These are phyloP conservation scores for Quadriops clusia DNA, from an alignment of 2,888 invertebrate species.

Conservation along the genomic window DNA sequence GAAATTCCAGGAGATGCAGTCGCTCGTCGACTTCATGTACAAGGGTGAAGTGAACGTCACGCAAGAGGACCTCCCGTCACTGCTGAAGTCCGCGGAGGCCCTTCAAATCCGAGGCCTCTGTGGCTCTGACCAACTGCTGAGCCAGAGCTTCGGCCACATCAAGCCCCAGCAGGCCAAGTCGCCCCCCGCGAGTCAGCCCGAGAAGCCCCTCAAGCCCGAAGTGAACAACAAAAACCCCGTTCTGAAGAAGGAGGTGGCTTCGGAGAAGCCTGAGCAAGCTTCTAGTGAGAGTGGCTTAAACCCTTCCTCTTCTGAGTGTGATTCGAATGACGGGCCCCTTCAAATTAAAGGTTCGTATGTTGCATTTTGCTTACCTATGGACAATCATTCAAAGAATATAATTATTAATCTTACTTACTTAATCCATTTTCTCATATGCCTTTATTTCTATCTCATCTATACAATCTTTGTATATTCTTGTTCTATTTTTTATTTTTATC, in stretches of 20 bases:
- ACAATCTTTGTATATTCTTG: no score
- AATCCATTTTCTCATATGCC: no score
- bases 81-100: constrained; percentile 75
- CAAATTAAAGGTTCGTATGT: constrained; percentile 3
- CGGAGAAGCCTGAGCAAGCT: constrained; percentile 23
- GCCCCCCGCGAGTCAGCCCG: constrained; percentile 7
- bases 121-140: constrained; percentile 35
- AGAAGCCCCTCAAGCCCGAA: constrained; percentile 11
- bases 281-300: constrained; percentile 25
- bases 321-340: constrained; percentile 29
- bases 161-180: constrained; percentile 18
- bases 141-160: constrained; percentile 31
- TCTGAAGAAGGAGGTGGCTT: constrained; percentile 29
- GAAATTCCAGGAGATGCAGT: constrained; percentile 75
- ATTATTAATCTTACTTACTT: no score
- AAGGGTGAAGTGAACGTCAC: constrained; percentile 81
- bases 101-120: constrained; percentile 65
- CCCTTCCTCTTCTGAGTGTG: constrained; percentile 33
- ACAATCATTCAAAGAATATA: no score
- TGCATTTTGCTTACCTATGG: no score
- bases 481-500: no score
- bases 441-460: no score
- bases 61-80: constrained; percentile 67
- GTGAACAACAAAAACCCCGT: constrained; percentile 10
- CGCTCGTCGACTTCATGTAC: constrained; percentile 82